Percentiles rank a stretch among this genome's conserved stretches.
Conservation (phyloP, 2,113 vertebrate genomes). For the Osmerus mordax region DNA sequence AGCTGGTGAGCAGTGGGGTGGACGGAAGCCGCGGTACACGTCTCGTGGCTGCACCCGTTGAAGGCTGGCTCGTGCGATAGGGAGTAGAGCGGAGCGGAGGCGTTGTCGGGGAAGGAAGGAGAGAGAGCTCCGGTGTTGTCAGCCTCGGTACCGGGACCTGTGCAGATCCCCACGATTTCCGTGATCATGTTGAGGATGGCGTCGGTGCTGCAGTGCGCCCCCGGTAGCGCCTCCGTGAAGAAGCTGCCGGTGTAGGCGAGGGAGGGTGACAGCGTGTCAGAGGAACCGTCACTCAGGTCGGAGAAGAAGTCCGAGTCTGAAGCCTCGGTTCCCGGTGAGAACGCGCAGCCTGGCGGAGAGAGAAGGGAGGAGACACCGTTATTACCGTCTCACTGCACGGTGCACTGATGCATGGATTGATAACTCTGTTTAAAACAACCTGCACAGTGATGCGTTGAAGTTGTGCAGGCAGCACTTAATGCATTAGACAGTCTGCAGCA, state of each 20-base stretch:
- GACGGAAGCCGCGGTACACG: conserved; percentile 53
- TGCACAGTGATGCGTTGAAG: no score
- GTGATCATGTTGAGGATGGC: conserved; percentile 94
- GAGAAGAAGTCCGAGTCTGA: conserved; percentile 83
- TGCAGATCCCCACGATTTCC: conserved; percentile 89
- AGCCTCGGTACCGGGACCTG: conserved; percentile 66
- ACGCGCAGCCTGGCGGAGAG: conserved; percentile 46
- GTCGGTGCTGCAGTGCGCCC: conserved; percentile 84
- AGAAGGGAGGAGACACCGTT: not conserved
- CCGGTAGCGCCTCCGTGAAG: conserved; percentile 78
- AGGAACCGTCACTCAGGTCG: conserved; percentile 74
- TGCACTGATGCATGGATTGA: not conserved
- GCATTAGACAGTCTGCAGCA: no score
- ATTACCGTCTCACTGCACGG: not conserved
- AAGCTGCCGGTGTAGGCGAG: conserved; percentile 85
- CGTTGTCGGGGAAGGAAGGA: conserved; percentile 43
- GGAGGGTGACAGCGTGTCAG: conserved; percentile 75
- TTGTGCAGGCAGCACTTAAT: no score
- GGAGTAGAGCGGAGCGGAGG: conserved; percentile 44
- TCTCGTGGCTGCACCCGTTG: conserved; percentile 60
- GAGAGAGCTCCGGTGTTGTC: conserved; percentile 52
- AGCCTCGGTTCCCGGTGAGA: conserved; percentile 71
- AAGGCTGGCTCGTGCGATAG: conserved; percentile 59
- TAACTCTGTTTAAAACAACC: no score
- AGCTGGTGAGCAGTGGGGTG: conserved; percentile 57